Evolutionary conservation across 2,113 vertebrate genomes (phyloP).

Genomic region (Cromileptes altivelis): DNA sequence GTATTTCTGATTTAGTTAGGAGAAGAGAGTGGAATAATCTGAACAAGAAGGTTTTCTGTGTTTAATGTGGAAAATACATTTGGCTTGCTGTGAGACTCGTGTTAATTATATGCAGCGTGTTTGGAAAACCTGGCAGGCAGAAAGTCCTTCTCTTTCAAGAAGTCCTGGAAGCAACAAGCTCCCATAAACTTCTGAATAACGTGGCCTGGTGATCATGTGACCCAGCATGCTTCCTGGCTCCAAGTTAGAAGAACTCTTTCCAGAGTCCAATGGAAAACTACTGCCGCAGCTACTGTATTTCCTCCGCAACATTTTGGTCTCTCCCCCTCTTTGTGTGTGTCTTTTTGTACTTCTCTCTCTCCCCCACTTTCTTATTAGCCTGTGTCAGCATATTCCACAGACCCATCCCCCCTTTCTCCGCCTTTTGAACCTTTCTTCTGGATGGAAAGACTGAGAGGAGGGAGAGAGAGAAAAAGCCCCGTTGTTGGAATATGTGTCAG

Average conservation of each 20-base stretch:
- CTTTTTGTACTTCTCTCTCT: constrained; percentile 40
- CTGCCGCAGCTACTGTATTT: constrained; percentile 67
- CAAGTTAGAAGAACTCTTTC: constrained; percentile 50
- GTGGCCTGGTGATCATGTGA: constrained; percentile 69
- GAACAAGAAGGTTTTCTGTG: constrained; percentile 43
- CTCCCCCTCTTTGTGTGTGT: constrained; percentile 29
- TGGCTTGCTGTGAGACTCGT: constrained; percentile 38
- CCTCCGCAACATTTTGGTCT: constrained; percentile 32
- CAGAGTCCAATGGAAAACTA: constrained; percentile 75
- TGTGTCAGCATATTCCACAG: constrained; percentile 79
- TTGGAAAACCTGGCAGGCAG: constrained; percentile 61
- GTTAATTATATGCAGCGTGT: constrained; percentile 56
- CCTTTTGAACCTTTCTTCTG: constrained; percentile 56
- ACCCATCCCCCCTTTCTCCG: constrained; percentile 51
- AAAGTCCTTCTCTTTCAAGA: constrained; percentile 12
- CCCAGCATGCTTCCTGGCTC: constrained; percentile 23
- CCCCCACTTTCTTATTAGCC: constrained; percentile 55
- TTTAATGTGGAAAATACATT: constrained; percentile 71
- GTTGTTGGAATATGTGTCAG: constrained; percentile 78
- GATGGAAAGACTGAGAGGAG: constrained; percentile 71
- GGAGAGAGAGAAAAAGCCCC: background rate
- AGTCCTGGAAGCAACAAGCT: constrained; percentile 47
- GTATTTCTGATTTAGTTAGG: background rate
- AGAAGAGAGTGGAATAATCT: background rate
- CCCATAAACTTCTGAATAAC: constrained; percentile 62